A percentile compares a stretch with the other conserved stretches of the same genome.
Conservation (phyloP, 30 jellyfish, hydroid and myxozoan species). For the Nemopilema nomurai region DNA sequence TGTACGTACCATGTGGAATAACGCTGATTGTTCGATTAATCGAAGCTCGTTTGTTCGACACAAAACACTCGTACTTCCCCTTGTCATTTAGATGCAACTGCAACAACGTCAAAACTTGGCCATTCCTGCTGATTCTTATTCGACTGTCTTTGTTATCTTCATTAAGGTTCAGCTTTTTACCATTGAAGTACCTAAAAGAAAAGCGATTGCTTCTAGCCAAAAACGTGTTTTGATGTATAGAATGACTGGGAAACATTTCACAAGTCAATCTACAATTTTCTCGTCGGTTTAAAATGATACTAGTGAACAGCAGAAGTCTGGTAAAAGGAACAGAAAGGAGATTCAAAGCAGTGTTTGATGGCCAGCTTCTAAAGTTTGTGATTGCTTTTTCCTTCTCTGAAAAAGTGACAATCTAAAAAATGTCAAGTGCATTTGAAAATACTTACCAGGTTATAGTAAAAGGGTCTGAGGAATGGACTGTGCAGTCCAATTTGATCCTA, state of each 20-base stretch:
- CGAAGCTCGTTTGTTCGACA: conserved; percentile 5
- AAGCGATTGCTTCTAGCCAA: background rate
- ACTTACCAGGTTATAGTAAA: conserved; percentile 27
- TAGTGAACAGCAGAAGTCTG: too few relatives aligned
- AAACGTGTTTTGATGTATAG: too few relatives aligned
- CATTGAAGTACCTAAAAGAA: conserved; percentile 9
- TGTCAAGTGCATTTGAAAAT: background rate
- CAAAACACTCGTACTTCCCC: conserved; percentile 32
- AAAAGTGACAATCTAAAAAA: too few relatives aligned
- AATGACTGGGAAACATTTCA: too few relatives aligned
- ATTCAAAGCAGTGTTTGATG: too few relatives aligned
- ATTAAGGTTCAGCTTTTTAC: background rate
- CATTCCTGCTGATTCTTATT: background rate
- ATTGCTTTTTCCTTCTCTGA: too few relatives aligned
- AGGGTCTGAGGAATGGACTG: conserved; percentile 14
- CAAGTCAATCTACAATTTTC: too few relatives aligned
- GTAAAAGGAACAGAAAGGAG: too few relatives aligned
- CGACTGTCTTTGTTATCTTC: background rate
- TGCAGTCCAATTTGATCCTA: conserved; percentile 15
- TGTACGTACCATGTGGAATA: conserved; percentile 3
- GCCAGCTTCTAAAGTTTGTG: too few relatives aligned
- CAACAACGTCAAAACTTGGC: background rate
- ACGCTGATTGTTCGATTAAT: conserved; percentile 39
- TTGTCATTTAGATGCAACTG: conserved; percentile 11
- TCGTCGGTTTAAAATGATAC: too few relatives aligned